Base-by-base conservation (phyloP, 2,888 invertebrate genomes). In the Brenthis hecate region DNA sequence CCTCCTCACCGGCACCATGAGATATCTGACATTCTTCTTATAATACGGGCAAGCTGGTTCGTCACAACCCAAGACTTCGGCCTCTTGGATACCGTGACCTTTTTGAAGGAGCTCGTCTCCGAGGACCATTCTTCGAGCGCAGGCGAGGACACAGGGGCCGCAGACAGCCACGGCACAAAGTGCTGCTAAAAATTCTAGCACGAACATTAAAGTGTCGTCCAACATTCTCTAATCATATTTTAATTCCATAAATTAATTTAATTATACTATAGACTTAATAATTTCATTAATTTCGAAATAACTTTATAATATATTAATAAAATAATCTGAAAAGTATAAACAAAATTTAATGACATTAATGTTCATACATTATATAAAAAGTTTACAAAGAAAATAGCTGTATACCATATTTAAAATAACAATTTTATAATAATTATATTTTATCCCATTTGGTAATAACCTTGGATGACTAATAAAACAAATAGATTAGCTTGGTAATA, bases 1-100 rank as follows among this genome's bases (percentile, higher is more conserved):
- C 71, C 80, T 83, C 3, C 81, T 75, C 2, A 85, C 83, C 1
- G 91, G 89, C n/a, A 91, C 82, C 88, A 91, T 85, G 19, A 92
- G 83, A 65, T 86, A 89, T 50, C 81, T 80, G 13, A 86, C 72
- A 71, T 91, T 92, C 73, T 89, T 89, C 76, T 90, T 91, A 82
- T 92, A 92, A 71, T 92, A 92, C 0, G 92, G 92, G 62, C 92
- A 92, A 11, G 86, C 84, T 4, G 92, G 92, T 72, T 91, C 92
- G 66, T 92, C 91, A 73, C 92, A 92, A 23, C 92, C 92, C 13
- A 85, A 72, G 2, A 91, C 84, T 47, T 89, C 89, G 0, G 90
- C 88, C 72, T 90, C 86, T 14, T 80, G 85, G 47, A 88, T 56
- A 0, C 71, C 70, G 13, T 78, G 76, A 0, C 81, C 83, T 2